Evolutionary conservation across 1,140 invertebrate genomes (phyloP).

Genomic region (Penaeus indicus): DNA sequence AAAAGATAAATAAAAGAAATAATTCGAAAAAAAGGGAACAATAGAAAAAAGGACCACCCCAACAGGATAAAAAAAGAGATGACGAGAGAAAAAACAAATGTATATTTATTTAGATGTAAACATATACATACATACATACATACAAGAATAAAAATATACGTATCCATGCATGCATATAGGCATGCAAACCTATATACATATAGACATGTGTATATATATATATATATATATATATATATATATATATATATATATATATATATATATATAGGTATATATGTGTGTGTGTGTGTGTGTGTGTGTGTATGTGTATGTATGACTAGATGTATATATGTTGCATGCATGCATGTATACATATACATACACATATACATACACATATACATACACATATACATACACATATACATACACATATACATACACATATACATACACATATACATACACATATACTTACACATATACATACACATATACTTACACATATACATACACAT

Average conservation of each 20-base stretch:
- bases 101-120: background rate
- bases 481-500: too few species aligned
- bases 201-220: background rate
- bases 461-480: conserved; percentile 1
- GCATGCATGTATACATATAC: background rate
- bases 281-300: too few species aligned
- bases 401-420: background rate
- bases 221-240: background rate
- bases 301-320: background rate
- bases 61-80: too few species aligned
- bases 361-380: background rate
- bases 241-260: conserved; percentile 6
- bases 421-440: background rate
- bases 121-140: background rate
- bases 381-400: conserved; percentile 5
- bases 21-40: too few species aligned
- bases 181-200: background rate
- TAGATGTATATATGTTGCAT: background rate
- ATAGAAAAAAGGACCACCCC: too few species aligned
- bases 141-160: too few species aligned
- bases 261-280: conserved; percentile 4
- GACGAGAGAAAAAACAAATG: background rate
- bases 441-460: conserved; percentile 7
- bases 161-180: too few species aligned
- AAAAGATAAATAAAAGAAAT: too few species aligned